Conservation (phyloP, 2,797 vertebrate genomes). For the Spinibarbus caldwelli region DNA sequence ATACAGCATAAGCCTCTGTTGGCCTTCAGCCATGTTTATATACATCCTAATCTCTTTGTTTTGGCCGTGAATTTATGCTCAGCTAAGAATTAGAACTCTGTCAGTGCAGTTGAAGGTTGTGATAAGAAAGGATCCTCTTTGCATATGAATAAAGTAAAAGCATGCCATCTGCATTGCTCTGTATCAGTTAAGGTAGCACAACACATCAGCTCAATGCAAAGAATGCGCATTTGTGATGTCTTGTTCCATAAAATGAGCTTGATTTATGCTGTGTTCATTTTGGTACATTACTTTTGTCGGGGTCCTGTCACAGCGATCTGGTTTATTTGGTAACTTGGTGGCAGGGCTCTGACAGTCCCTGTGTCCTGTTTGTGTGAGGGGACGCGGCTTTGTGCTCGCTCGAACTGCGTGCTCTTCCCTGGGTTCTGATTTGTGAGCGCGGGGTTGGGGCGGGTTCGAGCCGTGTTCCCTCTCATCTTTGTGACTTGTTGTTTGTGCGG, state of each 20-base stretch:
- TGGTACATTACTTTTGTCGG: background rate
- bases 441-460: too few species aligned
- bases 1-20: constrained; percentile 19
- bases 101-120: constrained; percentile 66
- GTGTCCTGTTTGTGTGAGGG: too few species aligned
- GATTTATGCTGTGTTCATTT: background rate
- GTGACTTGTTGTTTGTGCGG: too few species aligned
- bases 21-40: constrained; percentile 15
- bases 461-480: too few species aligned
- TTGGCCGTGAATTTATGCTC: constrained; percentile 64
- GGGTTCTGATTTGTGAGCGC: too few species aligned
- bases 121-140: constrained; percentile 71
- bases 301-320: too few species aligned
- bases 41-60: constrained; percentile 1
- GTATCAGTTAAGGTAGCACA: constrained; percentile 59
- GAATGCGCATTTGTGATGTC: background rate
- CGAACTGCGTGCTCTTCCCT: too few species aligned
- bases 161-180: constrained; percentile 47
- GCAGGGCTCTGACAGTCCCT: too few species aligned
- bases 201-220: background rate
- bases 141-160: constrained; percentile 69
- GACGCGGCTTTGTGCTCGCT: too few species aligned
- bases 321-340: too few species aligned
- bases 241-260: constrained; percentile 30
- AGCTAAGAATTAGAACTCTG: constrained; percentile 70